Evolutionary conservation across 2,888 invertebrate genomes (phyloP), one percentile per base, ranked within the genome.

Genomic region (Nowickia ferox): DNA sequence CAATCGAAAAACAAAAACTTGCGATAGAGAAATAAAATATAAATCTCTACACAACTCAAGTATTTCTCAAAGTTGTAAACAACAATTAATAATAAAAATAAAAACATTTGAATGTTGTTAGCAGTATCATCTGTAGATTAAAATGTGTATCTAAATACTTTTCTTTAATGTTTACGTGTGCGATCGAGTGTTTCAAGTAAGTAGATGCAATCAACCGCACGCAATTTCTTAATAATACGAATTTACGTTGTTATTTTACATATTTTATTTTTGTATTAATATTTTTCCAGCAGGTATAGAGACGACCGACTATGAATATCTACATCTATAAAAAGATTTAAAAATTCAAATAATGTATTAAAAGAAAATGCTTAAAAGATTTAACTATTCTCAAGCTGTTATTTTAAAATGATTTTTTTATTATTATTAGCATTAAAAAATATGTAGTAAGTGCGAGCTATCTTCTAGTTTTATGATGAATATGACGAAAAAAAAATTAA

Each of bases 171-270:
- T 65, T 30, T 55, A 55, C 46, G 55, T 65, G 30, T 65, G 30
- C 46, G 38, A 65, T 30, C 55, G 65, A 66, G 51, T 78, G 57
- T 72, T 72, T 57, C 11, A 30, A 77, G 51, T 61, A 53, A 63
- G 44, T 61, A 53, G 69, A 69, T 69, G 78, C 69, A 84, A 84
- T 84, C 78, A 68, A 75, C 71, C 74, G 74, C 84, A 84, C 84
- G 84, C 84, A 84, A 84, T 69, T 69, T 75, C 48, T 69, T 75
- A 71, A 79, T 72, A 57, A 46, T 63, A 55, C 40, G 55, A 76
- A 78, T 30, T 51, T 81, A 68, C 53, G 53, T 79, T 69, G 40
- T 61, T 55, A 48, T 65, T n/a, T 46, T 65, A 15, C 38, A 38
- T 3, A 38, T n/a, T 1, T 38, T 51, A n/a, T 65, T 65, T 15